These are phyloP conservation scores for Dugesia japonica DNA, from an alignment of 2,888 invertebrate genomes.

Conservation along the genomic window DNA sequence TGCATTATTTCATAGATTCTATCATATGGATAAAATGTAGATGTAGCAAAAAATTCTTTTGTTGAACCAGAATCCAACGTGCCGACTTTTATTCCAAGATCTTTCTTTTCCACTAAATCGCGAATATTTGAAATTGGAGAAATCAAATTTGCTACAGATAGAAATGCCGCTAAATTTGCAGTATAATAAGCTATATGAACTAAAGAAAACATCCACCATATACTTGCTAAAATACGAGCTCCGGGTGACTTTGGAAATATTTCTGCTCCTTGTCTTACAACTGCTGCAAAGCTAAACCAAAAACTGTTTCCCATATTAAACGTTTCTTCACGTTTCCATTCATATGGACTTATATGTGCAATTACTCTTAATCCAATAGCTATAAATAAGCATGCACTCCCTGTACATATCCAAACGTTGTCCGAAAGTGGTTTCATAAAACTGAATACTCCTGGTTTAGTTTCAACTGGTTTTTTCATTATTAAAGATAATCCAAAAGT, in stretches of 20 bases:
- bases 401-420: constrained; percentile 34
- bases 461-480: constrained; percentile 35
- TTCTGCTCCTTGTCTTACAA: constrained; percentile 36
- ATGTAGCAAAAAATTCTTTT: constrained; percentile 68
- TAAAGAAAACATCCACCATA: constrained; percentile 93
- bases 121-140: constrained; percentile 76
- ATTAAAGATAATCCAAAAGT: constrained; percentile 36
- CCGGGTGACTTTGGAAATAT: constrained; percentile 34
- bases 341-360: constrained; percentile 32
- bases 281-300: constrained; percentile 36
- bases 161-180: constrained; percentile 73
- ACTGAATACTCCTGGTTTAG: constrained; percentile 35
- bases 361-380: constrained; percentile 27
- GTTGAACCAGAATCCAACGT: constrained; percentile 67
- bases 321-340: constrained; percentile 34
- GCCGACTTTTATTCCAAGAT: constrained; percentile 50
- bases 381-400: constrained; percentile 27
- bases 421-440: constrained; percentile 33
- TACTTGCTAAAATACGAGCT: constrained; percentile 57
- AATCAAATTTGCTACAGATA: constrained; percentile 79
- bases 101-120: constrained; percentile 61
- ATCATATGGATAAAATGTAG: constrained; percentile 32
- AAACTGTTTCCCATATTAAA: constrained; percentile 33
- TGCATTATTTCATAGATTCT: constrained; percentile 29
- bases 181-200: constrained; percentile 87